Base-by-base conservation (phyloP, 2,888 invertebrate genomes). In the Drosophila ustulata region DNA sequence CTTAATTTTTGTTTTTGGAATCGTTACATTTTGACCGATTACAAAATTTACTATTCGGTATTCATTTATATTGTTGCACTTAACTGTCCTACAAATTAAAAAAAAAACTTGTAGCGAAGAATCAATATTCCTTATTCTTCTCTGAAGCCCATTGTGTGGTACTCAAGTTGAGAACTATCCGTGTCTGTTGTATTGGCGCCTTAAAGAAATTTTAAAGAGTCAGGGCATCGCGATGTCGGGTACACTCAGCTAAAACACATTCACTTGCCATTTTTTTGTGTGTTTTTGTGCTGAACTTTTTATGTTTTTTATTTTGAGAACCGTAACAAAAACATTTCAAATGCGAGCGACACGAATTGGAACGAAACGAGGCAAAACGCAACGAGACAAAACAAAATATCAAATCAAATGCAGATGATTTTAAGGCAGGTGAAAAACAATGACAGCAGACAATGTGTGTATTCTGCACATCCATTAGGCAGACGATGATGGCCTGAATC, bases 401-500 rank as follows among this genome's bases (percentile, higher is more conserved):
- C 63, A 75, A 75, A 82, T 80, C 80, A 80, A 76, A 73, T 80
- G 78, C 80, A 77, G 66, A 66, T 66, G 73, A 66, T 58, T 80
- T 73, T 47, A 63, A 51, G 85, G 62, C 80, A 82, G 82, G 72
- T 82, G 82, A 66, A 56, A 63, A 66, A 57, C 63, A 69, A 75
- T 71, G 69, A 75, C 53, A 61, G 55, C 53, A n/a, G 39, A 55
- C 28, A 55, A 43, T 45, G 45, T 37, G 41, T 23, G 13, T 23
- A 41, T 9, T 55, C 23, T 43, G 59, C 55, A 64, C 47, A 65
- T 73, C 80, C 86, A 82, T 82, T 85, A 85, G 69, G 51, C 63
- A 51, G 50, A 50, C 41, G 56, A 57, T 51, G 52, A 53, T 57
- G 64, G 37, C 34, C 43, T 39, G 55, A 80, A 68, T 65, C 64